These are phyloP conservation scores for Eucriotettix oculatus DNA, from an alignment of 2,888 invertebrate genomes.

Conservation along the genomic window DNA sequence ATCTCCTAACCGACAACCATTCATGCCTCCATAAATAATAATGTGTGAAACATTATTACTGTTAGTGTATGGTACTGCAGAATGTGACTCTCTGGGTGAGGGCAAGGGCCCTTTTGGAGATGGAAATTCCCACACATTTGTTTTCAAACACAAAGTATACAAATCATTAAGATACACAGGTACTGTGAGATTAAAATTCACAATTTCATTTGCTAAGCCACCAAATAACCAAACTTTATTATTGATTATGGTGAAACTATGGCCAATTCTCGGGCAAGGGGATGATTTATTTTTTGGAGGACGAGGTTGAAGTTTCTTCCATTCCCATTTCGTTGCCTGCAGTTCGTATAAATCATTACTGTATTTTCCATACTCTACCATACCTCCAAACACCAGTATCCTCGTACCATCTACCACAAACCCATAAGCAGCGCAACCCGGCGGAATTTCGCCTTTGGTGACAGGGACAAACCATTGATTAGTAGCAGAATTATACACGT, in stretches of 20 bases:
- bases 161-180: conserved; percentile 77
- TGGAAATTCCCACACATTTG: conserved; percentile 80
- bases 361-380: conserved; percentile 99
- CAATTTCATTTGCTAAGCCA: conserved; percentile 93
- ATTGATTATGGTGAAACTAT: conserved; percentile 90
- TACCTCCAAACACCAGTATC: conserved; percentile 94
- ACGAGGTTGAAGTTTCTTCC: conserved; percentile 85
- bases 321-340: conserved; percentile 85
- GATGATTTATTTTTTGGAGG: conserved; percentile 69
- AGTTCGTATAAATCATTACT: conserved; percentile 95
- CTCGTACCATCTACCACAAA: conserved; percentile 94
- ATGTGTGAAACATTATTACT: conserved; percentile 40
- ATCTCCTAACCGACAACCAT: conserved; percentile 93
- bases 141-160: conserved; percentile 78
- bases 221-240: conserved; percentile 93
- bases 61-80: conserved; percentile 76
- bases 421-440: conserved; percentile 98
- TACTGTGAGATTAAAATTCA: conserved; percentile 59
- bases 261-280: conserved; percentile 91
- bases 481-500: conserved; percentile 97
- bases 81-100: conserved; percentile 92
- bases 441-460: conserved; percentile 93
- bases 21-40: conserved; percentile 97
- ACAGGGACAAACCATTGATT: conserved; percentile 99
- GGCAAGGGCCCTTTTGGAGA: conserved; percentile 78